phyloP scores from a whole-genome alignment of 2,888 invertebrate species.

The Drosophila sordidula region DNA sequence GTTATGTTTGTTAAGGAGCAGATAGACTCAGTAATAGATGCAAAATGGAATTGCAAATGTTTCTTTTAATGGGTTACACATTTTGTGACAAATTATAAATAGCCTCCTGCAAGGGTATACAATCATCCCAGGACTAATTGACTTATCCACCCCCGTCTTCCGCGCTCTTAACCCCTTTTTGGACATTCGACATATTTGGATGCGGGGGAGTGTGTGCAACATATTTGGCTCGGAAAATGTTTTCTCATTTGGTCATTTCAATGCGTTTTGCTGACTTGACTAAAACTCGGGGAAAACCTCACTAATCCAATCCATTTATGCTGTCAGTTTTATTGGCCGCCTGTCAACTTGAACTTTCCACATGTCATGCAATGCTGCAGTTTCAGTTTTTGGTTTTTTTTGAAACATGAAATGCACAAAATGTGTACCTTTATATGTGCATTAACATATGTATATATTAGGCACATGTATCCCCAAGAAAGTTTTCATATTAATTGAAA shows the following conservation, averaged over 20 bases:
- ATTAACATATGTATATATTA: conserved; percentile 15
- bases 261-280: conserved; percentile 81
- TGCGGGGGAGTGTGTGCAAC: conserved; percentile 28
- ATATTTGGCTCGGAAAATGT: conserved; percentile 11
- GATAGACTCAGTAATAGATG: too few relatives aligned
- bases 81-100: neutral
- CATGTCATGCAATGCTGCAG: conserved; percentile 78
- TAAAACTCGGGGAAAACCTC: conserved; percentile 80
- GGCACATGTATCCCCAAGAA: conserved; percentile 29
- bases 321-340: conserved; percentile 83
- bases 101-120: conserved; percentile 9
- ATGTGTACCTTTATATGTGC: conserved; percentile 20
- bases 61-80: neutral
- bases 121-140: conserved; percentile 60
- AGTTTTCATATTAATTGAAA: conserved; percentile 75
- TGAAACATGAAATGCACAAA: conserved; percentile 74
- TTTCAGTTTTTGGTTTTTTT: conserved; percentile 46
- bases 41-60: neutral
- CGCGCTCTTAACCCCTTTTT: conserved; percentile 42
- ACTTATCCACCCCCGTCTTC: conserved; percentile 39
- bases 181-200: conserved; percentile 12
- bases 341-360: conserved; percentile 76
- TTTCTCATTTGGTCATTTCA: conserved; percentile 43
- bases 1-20: too few relatives aligned
- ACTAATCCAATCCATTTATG: conserved; percentile 82